Evolutionary conservation across 35 echinoderm and acorn worm genomes (phyloP).

Genomic region (Lytechinus variegatus): DNA sequence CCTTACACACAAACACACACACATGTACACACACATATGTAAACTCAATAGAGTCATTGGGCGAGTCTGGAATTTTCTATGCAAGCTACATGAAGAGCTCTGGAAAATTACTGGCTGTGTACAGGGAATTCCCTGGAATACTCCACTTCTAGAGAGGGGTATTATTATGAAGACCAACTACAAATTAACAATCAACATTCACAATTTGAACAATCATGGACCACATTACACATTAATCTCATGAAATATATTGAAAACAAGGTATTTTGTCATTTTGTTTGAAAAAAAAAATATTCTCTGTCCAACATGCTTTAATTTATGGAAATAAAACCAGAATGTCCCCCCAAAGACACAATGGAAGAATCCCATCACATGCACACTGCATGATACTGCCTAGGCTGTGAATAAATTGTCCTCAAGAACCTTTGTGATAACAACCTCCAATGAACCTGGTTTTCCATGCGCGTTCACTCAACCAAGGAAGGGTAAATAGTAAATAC

Average conservation of each 20-base stretch:
- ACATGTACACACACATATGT: not conserved
- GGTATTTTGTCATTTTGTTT: too few species aligned
- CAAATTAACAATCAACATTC: not conserved
- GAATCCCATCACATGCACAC: conserved; percentile 21
- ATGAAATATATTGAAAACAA: not conserved
- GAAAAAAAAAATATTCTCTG: too few species aligned
- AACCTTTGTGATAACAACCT: not conserved
- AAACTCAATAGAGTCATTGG: not conserved
- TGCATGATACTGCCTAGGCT: conserved; percentile 38
- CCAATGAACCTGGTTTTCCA: not conserved
- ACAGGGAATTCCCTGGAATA: conserved; percentile 36
- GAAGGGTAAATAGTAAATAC: not conserved
- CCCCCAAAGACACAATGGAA: conserved; percentile 22
- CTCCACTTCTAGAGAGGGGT: conserved; percentile 10
- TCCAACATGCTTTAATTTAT: not conserved
- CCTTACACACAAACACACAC: not conserved
- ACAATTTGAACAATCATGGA: not conserved
- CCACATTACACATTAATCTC: not conserved
- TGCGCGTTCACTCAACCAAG: not conserved
- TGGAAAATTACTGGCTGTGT: conserved; percentile 34
- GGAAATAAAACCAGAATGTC: not conserved
- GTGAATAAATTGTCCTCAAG: conserved; percentile 36
- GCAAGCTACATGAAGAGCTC: not conserved
- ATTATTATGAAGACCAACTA: not conserved
- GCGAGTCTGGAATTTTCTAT: conserved; percentile 15